Evolutionary conservation across 1,140 invertebrate species (phyloP).

Genomic region (Elymnias hypermnestra): DNA sequence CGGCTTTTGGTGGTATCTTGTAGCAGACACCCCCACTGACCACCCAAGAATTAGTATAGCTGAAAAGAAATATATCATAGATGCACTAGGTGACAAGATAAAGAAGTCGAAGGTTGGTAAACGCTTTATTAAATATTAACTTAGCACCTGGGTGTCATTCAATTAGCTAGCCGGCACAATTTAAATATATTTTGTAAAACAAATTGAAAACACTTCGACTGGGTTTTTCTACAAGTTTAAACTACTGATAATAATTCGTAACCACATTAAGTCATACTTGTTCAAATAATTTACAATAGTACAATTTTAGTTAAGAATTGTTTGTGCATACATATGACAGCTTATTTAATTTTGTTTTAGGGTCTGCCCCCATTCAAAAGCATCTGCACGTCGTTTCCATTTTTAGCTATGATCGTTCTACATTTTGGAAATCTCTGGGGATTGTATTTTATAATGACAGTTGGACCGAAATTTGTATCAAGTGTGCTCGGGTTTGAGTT

Average conservation of each 20-base stretch:
- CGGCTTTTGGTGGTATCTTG: slow-evolving; percentile 80
- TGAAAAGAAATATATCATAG: slow-evolving; percentile 78
- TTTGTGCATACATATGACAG: no score
- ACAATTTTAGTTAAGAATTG: no score
- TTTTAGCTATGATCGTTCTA: slow-evolving; percentile 80
- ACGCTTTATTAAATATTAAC: slow-evolving; percentile 14
- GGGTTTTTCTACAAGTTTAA: no score
- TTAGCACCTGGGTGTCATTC: slow-evolving; percentile 10
- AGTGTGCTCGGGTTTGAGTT: slow-evolving; percentile 90
- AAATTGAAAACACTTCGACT: no score
- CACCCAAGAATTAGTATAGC: slow-evolving; percentile 86
- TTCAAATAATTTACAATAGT: no score
- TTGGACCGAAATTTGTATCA: slow-evolving; percentile 92
- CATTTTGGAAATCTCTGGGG: slow-evolving; percentile 88
- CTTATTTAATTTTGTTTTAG: slow-evolving; percentile 52
- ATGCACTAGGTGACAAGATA: slow-evolving; percentile 61
- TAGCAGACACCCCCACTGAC: slow-evolving; percentile 82
- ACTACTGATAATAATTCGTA: no score
- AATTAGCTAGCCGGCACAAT: neutral
- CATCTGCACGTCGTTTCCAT: slow-evolving; percentile 81
- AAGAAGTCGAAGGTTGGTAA: slow-evolving; percentile 53
- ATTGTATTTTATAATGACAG: slow-evolving; percentile 88
- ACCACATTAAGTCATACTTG: no score
- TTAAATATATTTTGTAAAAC: neutral
- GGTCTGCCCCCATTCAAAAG: slow-evolving; percentile 76